phyloP scores from a whole-genome alignment of 1,140 invertebrate species.

The Diorhabda sublineata region DNA sequence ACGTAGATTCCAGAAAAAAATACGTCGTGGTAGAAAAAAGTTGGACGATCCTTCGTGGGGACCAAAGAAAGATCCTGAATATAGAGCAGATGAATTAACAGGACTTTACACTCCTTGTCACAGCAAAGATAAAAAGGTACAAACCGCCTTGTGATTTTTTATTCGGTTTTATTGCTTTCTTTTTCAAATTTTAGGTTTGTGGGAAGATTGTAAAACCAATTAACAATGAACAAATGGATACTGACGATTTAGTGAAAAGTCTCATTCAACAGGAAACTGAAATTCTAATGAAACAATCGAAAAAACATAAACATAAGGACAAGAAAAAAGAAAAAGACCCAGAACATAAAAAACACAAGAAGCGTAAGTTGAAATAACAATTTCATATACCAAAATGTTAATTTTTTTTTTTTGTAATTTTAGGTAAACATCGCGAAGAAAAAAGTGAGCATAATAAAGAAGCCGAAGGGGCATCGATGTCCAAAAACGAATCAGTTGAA shows the following conservation, averaged over 20 bases:
- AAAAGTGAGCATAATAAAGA: not conserved
- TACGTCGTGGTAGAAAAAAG: conserved; percentile 23
- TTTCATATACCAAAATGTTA: not conserved
- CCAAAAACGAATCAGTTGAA: not conserved
- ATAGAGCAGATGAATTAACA: conserved; percentile 26
- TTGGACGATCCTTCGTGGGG: conserved; percentile 13
- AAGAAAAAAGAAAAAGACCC: conserved; percentile 22
- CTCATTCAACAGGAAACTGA: conserved; percentile 33
- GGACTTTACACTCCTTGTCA: conserved; percentile 31
- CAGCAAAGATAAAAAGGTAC: conserved; percentile 38
- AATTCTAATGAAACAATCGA: conserved; percentile 33
- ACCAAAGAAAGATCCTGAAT: conserved; percentile 20
- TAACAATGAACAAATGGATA: conserved; percentile 22
- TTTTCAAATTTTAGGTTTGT: conserved; percentile 20
- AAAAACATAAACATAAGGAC: conserved; percentile 33
- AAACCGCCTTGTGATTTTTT: not conserved
- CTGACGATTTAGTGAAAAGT: conserved; percentile 33
- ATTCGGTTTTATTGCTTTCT: not conserved
- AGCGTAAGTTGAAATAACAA: conserved; percentile 23
- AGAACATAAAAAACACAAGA: conserved; percentile 26
- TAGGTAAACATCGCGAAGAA: not conserved
- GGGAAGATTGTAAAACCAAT: conserved; percentile 40
- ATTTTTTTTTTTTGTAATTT: not conserved
- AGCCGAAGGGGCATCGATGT: not conserved
- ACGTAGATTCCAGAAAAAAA: conserved; percentile 28